Evolutionary conservation across 1,140 invertebrate species (phyloP).

Genomic region (Euborellia annulipes): DNA sequence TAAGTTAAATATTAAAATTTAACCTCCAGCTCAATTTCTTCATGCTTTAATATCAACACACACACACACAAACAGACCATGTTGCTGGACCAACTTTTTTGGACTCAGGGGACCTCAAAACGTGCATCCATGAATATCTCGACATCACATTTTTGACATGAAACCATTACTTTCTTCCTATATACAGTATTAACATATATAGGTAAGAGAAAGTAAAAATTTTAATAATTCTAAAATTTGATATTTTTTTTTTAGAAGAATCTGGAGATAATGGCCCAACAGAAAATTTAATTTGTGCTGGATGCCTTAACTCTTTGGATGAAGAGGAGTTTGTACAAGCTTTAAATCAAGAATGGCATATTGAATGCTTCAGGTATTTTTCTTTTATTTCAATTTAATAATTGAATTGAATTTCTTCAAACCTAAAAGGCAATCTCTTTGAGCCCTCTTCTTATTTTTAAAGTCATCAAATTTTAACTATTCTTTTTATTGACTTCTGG

Average conservation of each 20-base stretch:
- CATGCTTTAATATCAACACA: too few species aligned
- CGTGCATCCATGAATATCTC: too few species aligned
- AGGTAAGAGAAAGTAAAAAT: too few species aligned
- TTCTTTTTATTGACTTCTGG: conserved; percentile 1
- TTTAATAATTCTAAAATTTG: too few species aligned
- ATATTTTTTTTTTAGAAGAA: conserved; percentile 2
- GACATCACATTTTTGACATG: too few species aligned
- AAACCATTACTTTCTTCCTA: too few species aligned
- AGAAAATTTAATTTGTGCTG: conserved; percentile 35
- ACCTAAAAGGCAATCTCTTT: background rate
- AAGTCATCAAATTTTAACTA: background rate
- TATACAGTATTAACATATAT: too few species aligned
- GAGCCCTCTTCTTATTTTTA: background rate
- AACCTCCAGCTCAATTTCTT: too few species aligned
- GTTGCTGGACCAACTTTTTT: too few species aligned
- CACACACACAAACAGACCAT: too few species aligned
- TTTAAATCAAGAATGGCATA: conserved; percentile 69
- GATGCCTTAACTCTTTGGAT: conserved; percentile 55
- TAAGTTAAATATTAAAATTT: too few species aligned
- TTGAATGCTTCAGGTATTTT: conserved; percentile 65
- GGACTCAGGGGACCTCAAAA: too few species aligned
- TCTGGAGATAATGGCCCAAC: background rate
- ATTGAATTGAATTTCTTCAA: conserved; percentile 2
- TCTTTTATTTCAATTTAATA: conserved; percentile 2
- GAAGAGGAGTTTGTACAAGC: conserved; percentile 64